Evolutionary conservation across 2,797 vertebrate species (phyloP), one percentile per base, ranked within the genome.

Genomic region (Ptychadena robeensis): DNA sequence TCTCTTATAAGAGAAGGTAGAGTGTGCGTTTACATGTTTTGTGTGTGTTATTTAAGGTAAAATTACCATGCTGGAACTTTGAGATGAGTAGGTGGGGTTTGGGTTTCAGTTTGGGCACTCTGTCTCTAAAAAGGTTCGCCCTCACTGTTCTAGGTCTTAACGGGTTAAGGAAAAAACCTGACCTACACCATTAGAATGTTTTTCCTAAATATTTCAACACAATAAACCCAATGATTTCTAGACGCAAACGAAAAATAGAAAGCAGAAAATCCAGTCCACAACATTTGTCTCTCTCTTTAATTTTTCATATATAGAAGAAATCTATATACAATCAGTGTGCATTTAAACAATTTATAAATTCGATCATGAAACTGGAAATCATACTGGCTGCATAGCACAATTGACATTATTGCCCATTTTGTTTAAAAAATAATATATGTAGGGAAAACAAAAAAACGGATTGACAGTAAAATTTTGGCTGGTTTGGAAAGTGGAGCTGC

Each of bases 321-420:
- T 94, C 89, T 97, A 96, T 97, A 87, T 97, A 98, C 96, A 97
- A 94, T 92, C 93, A 94, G 93, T 94, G 95, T 95, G 95, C 94
- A 96, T 91, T 94, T 91, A 94, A 96, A 97, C 96, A 98, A 95
- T 94, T 94, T 95, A 94, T 88, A 93, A 93, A 92, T 87, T 91
- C 34, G 87, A 88, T 92, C 80, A 94, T 87, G 93, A 95, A 87
- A 94, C 91, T 93, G 95, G 94, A 96, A 96, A 94, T 95, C 95
- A 94, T 96, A 94, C 94, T 96, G 95, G 93, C 96, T 99, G 97
- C 97, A 98, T 99, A 98, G 97, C 96, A 96, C 92, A 94, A 94
- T 93, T 93, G 92, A 96, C 92, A 95, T 97, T 96, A 98, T 97
- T 98, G 96, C 97, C 96, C 94, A 94, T 92, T 88, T 61, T 91